Conservation (phyloP, 2,888 invertebrate species). For the Ametastegia equiseti region DNA sequence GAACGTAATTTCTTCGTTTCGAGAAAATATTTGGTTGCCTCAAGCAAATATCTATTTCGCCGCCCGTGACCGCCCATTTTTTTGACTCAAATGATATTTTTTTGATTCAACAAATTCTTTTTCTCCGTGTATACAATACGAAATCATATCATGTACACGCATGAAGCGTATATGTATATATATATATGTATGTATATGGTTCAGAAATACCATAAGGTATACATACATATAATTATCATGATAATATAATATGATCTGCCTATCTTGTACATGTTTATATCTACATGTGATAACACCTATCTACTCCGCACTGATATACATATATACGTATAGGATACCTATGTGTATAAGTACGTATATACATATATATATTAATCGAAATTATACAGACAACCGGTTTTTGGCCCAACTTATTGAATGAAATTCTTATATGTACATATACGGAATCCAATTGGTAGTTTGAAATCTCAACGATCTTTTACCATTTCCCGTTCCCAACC, state of each 20-base stretch:
- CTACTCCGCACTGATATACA: background rate
- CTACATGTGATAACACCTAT: background rate
- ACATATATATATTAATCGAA: background rate
- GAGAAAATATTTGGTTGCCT: too few relatives aligned
- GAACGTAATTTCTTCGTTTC: too few relatives aligned
- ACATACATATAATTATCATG: too few relatives aligned
- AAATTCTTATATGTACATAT: too few relatives aligned
- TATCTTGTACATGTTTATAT: background rate
- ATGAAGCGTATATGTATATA: background rate
- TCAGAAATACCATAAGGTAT: background rate
- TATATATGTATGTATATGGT: background rate
- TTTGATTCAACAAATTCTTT: too few relatives aligned
- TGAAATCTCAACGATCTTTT: background rate
- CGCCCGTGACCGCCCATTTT: too few relatives aligned
- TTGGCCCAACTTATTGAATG: background rate
- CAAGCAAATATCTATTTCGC: too few relatives aligned
- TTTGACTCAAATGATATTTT: too few relatives aligned
- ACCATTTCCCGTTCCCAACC: constrained; percentile 8
- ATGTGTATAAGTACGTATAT: background rate
- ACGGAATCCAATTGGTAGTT: background rate
- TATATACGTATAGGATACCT: background rate
- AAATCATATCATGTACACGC: too few relatives aligned
- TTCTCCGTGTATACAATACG: too few relatives aligned
- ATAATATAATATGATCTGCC: too few relatives aligned
- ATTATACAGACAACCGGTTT: background rate